Conservation (phyloP, 2,113 vertebrate species). For the Callaeas wilsoni region DNA sequence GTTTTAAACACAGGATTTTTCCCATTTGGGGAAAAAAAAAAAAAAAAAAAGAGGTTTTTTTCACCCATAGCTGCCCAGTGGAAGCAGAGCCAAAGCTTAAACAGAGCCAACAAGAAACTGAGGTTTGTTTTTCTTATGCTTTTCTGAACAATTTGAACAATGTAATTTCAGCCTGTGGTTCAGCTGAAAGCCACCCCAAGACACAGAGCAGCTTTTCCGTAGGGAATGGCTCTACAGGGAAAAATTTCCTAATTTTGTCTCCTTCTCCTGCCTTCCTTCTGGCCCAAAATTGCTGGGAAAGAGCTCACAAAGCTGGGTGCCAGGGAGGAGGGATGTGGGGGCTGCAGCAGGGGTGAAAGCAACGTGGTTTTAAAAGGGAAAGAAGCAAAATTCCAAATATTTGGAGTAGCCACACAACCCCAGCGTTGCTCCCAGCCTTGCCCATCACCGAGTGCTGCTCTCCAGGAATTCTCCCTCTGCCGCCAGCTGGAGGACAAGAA, state of each 20-base stretch:
- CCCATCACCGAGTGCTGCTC: not conserved
- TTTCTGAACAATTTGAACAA: not conserved
- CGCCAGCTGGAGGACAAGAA: not conserved
- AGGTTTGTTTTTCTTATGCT: constrained; percentile 18
- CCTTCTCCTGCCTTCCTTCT: not conserved
- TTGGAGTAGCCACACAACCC: not conserved
- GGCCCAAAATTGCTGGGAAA: not conserved
- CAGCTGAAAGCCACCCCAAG: not conserved
- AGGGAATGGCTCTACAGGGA: not conserved
- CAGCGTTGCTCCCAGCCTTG: not conserved
- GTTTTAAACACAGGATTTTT: not conserved
- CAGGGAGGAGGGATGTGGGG: not conserved
- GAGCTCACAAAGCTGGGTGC: fast-evolving
- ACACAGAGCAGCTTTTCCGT: not conserved
- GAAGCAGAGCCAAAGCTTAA: not conserved
- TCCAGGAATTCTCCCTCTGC: not conserved
- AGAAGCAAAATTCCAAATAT: not conserved
- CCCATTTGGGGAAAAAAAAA: not conserved
- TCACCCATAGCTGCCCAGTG: not conserved
- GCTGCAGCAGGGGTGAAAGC: not conserved
- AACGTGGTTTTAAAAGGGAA: not conserved
- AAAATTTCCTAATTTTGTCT: not conserved
- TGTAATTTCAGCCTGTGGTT: not conserved
- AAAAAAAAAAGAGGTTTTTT: not conserved
- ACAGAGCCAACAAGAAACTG: not conserved